Evolutionary conservation across 1,140 invertebrate species (phyloP).

Genomic region (Rhyzopertha dominica): DNA sequence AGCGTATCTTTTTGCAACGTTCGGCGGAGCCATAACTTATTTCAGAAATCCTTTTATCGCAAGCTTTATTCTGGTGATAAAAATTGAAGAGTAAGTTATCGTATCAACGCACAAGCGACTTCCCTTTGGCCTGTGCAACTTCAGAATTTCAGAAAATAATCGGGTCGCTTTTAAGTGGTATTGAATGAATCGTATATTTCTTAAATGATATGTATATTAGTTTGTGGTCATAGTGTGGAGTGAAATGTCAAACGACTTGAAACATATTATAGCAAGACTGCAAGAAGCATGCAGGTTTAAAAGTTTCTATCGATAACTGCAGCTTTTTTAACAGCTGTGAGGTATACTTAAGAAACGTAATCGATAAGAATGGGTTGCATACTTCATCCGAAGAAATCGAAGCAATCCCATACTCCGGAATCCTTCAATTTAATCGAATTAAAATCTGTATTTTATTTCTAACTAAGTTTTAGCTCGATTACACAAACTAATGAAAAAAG

Average conservation of each 20-base stretch:
- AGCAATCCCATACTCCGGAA: too few species aligned
- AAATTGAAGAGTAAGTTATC: background rate
- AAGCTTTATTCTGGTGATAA: conserved; percentile 18
- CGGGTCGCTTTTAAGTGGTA: conserved; percentile 3
- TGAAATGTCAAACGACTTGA: conserved; percentile 25
- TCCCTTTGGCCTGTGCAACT: conserved; percentile 30
- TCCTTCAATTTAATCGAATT: too few species aligned
- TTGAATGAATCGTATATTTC: conserved; percentile 31
- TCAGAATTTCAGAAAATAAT: conserved; percentile 12
- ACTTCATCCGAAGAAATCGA: conserved; percentile 33
- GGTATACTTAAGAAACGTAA: conserved; percentile 38
- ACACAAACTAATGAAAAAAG: conserved; percentile 28
- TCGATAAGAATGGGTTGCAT: conserved; percentile 34
- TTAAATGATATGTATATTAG: conserved; percentile 42
- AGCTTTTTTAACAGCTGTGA: conserved; percentile 24
- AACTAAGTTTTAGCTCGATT: conserved; percentile 31
- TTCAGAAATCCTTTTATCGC: conserved; percentile 19
- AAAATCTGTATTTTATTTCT: conserved; percentile 33
- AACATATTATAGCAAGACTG: conserved; percentile 13
- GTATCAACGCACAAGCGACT: conserved; percentile 5
- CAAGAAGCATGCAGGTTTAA: conserved; percentile 33
- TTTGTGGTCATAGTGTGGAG: conserved; percentile 24
- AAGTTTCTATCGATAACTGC: conserved; percentile 30
- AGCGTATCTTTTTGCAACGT: conserved; percentile 35
- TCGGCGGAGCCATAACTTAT: conserved; percentile 34